Evolutionary conservation across 2,797 vertebrate species (phyloP), one percentile per base, ranked within the genome.

Genomic region (Xerus rutilus): DNA sequence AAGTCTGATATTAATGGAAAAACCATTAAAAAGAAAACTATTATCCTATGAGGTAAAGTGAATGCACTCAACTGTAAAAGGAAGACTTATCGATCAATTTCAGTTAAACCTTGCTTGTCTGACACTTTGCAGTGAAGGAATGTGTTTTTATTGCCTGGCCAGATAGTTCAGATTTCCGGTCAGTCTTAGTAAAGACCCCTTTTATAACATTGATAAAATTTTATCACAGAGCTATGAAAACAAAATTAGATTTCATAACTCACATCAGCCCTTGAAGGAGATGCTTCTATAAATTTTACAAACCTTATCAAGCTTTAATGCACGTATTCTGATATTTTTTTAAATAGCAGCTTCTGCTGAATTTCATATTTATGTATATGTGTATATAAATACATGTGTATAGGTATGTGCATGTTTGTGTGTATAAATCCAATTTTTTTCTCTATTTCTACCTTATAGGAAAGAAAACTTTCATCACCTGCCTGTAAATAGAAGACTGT

Each of bases 241-340:
- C 98, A 98, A 98, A 98, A 99, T 98, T 98, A 98, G 97, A 98
- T 98, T 98, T 98, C 98, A 98, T 98, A 98, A 98, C 97, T 98
- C 98, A 98, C 91, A 97, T 23, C 54, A 97, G 95, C 97, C 97
- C 98, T 98, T 98, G 96, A 98, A 98, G 73, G 69, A 59, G 90
- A 17, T 2, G 84, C 96, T 95, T 92, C 97, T 95, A 97, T 98
- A 98, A 98, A 98, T 97, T 97, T 98, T 97, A 97, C 96, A 98
- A 97, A 98, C 52, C 95, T 98, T 98, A 97, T 98, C 97, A 98
- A 98, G 95, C 86, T 98, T 92, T 98, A 98, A 97, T 95, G 96
- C 59, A 92, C 84, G 89, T 96, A 25, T 96, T 98, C 97, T 97
- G 97, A 95, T 97, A 97, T 96, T 97, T 97, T 98, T 97, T 97